A percentile compares a stretch with the other conserved stretches of the same genome.
phyloP scores from a whole-genome alignment of 2,888 invertebrate species.

The Girardia tigrina region DNA sequence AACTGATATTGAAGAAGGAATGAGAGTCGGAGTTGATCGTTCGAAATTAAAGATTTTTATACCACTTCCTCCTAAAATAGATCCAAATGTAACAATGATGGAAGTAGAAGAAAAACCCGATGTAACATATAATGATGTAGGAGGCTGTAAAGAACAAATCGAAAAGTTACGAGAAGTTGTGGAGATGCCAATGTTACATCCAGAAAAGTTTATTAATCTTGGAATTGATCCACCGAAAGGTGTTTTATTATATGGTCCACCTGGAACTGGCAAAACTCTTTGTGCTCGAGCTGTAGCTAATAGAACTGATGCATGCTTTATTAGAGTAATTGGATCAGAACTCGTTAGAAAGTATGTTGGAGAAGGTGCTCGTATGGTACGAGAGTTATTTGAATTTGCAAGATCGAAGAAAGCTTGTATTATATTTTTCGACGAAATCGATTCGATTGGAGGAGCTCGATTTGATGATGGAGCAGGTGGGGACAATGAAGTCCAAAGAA shows the following conservation, averaged over 20 bases:
- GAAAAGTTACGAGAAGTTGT: no score
- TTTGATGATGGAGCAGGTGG: constrained; percentile 99
- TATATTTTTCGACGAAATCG: no score
- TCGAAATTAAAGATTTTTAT: constrained; percentile 99
- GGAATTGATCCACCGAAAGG: no score
- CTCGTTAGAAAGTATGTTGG: constrained; percentile 84
- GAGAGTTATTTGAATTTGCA: constrained; percentile 82
- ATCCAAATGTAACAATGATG: constrained; percentile 99
- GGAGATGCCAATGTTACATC: constrained; percentile 83
- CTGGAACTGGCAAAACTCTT: no score
- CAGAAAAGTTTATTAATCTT: constrained; percentile 80
- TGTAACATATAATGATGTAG: no score
- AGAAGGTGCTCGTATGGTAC: no score
- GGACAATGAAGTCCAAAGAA: constrained; percentile 64
- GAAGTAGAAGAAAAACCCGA: constrained; percentile 91
- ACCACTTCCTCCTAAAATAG: constrained; percentile 94
- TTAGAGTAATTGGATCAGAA: no score
- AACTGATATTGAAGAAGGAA: no score
- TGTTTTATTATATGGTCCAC: constrained; percentile 94
- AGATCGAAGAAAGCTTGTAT: no score
- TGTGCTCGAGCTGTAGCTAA: constrained; percentile 97
- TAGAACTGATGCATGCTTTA: constrained; percentile 94
- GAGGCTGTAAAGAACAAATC: no score
- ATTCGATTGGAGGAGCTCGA: no score
- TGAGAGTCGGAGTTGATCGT: constrained; percentile 84